Base-by-base conservation (phyloP, 2,113 vertebrate species). In the Pygoscelis antarcticus region DNA sequence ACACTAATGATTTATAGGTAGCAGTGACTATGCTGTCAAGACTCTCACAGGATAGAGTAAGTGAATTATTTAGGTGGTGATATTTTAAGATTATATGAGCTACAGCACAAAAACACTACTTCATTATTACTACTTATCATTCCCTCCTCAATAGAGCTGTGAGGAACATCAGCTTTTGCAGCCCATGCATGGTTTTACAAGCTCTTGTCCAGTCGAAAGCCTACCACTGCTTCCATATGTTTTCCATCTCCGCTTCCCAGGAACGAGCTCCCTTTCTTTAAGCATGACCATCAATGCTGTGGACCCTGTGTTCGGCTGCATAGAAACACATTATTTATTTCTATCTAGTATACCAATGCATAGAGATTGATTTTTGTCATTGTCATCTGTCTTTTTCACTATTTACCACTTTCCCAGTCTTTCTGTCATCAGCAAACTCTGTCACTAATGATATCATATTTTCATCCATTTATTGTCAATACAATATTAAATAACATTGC, bases 31-130 rank as follows among this genome's bases (percentile, higher is more conserved):
- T 54, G 11, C 29, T 80, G 60, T 71, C 62, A 83, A 65, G 23
- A 19, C 13, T 86, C n/a, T 84, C 72, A 51, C 54, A 77, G 29
- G 19, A 52, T 42, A 74, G 83, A 72, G 25, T 46, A 74, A 80
- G 44, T 62, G 57, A 91, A 89, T 81, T 70, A 91, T 81, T 89
- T 77, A 55, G 15, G 40, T 60, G 54, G 55, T 14, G 32, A 78
- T 78, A 89, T 81, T 91, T 91, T 84, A 96, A 17, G 32, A 91
- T 84, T 81, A 29, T 44, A 52, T 77, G 49, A 81, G 42, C 34
- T 91, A 89, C 32, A 65, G 89, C 40, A 74, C 38, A 58, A 89
- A 91, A 87, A 27, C 15, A 44, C 57, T 27, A 69, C 77, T 89
- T 91, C 58, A 47, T 89, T 89, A 77, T 91, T 91, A 42, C 40